Conservation (phyloP, 2,113 vertebrate species). For the Colossoma macropomum region DNA sequence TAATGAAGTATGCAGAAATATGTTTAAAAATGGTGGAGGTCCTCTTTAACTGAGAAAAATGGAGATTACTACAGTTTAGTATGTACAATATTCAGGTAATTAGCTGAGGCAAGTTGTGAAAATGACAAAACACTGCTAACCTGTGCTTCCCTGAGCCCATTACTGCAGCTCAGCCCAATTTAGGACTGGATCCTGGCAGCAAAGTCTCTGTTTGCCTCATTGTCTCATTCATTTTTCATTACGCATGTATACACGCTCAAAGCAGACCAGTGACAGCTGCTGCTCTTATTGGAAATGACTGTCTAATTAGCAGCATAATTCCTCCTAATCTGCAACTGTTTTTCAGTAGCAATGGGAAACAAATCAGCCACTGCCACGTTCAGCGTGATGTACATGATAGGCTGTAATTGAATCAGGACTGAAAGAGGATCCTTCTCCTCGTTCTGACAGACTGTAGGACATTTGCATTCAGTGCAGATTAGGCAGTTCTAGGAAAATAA, state of each 20-base stretch:
- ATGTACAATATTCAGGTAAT: not conserved
- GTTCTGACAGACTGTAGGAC: constrained; percentile 49
- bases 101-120: not conserved
- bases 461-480: constrained; percentile 58
- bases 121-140: not conserved
- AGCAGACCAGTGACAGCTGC: constrained; percentile 23
- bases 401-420: constrained; percentile 5
- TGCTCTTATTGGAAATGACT: constrained; percentile 35
- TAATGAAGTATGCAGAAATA: too few species aligned
- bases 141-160: not conserved
- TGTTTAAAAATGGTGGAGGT: too few species aligned
- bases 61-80: not conserved
- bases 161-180: not conserved
- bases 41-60: too few species aligned
- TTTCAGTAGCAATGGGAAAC: not conserved
- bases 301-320: constrained; percentile 20
- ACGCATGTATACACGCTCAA: not conserved
- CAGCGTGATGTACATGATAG: constrained; percentile 53
- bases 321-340: constrained; percentile 14
- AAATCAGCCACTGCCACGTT: not conserved
- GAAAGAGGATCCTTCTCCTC: not conserved
- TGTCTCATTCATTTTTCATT: constrained; percentile 18
- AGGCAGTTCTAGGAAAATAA: not conserved
- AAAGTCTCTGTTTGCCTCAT: not conserved
- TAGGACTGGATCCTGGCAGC: not conserved